Conservation (phyloP, 2,888 invertebrate species). For the Lucinisca nassula region DNA sequence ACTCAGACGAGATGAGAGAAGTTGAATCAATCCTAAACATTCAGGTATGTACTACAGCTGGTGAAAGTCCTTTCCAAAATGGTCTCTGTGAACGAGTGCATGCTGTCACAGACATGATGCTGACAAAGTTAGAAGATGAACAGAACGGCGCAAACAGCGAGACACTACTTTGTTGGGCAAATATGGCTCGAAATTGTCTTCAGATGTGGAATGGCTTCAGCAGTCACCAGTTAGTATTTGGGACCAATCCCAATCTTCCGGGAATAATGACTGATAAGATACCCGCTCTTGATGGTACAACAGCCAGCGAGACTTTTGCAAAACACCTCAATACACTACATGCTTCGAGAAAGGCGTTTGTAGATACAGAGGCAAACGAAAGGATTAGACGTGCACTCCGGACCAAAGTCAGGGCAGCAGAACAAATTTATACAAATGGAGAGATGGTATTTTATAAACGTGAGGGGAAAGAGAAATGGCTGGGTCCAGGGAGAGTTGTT, state of each 20-base stretch:
- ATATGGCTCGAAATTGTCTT: constrained; percentile 40
- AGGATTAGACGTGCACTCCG: constrained; percentile 60
- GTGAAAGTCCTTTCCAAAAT: no score
- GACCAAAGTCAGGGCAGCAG: constrained; percentile 55
- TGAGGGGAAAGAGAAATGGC: constrained; percentile 42
- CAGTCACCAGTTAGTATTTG: constrained; percentile 49
- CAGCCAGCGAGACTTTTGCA: constrained; percentile 43
- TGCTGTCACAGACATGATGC: no score
- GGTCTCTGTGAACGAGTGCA: no score
- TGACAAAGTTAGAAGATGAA: no score
- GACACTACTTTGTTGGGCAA: constrained; percentile 36
- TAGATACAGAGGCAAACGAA: constrained; percentile 59
- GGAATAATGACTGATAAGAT: constrained; percentile 25
- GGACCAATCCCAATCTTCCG: constrained; percentile 43
- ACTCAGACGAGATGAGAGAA: no score
- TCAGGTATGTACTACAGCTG: no score
- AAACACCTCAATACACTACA: constrained; percentile 60
- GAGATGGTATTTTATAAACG: constrained; percentile 65
- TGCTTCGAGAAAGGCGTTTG: constrained; percentile 46
- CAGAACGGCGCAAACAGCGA: no score
- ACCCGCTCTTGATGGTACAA: constrained; percentile 52
- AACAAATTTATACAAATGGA: constrained; percentile 58
- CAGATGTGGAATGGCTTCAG: constrained; percentile 47
- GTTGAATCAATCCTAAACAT: no score
- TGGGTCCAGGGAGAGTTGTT: constrained; percentile 19